phyloP scores from a whole-genome alignment of 2,888 invertebrate species.

The Acanthacorydalis orientalis region DNA sequence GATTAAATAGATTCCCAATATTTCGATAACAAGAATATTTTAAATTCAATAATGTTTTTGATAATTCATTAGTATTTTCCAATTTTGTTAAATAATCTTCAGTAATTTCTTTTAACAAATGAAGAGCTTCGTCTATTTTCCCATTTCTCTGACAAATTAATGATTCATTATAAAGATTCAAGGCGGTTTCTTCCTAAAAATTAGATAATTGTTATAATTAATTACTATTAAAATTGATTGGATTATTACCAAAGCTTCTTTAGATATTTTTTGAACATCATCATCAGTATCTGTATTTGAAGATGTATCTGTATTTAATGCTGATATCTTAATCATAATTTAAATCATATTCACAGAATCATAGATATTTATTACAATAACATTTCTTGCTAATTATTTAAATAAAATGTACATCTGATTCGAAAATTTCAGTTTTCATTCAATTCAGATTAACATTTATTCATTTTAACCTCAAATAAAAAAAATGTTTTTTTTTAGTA shows the following conservation, averaged over 20 bases:
- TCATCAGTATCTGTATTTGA: slow-evolving; percentile 32
- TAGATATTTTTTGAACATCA: slow-evolving; percentile 33
- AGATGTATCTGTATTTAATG: slow-evolving; percentile 36
- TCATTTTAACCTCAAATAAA: too few species aligned
- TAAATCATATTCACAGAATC: background rate
- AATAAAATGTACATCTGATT: background rate
- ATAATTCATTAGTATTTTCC: slow-evolving; percentile 32
- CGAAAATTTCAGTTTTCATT: too few species aligned
- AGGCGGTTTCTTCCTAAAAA: slow-evolving; percentile 56
- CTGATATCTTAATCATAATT: slow-evolving; percentile 32
- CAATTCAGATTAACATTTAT: too few species aligned
- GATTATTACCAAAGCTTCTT: slow-evolving; percentile 36
- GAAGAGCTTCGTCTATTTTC: slow-evolving; percentile 46
- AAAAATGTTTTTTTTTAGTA: too few species aligned
- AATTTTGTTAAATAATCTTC: slow-evolving; percentile 37
- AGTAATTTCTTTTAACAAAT: slow-evolving; percentile 44
- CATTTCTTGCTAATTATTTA: background rate
- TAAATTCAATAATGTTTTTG: slow-evolving; percentile 46
- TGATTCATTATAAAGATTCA: slow-evolving; percentile 63
- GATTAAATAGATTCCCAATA: slow-evolving; percentile 51
- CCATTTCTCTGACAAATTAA: slow-evolving; percentile 50
- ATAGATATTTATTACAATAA: background rate
- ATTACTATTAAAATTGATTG: background rate
- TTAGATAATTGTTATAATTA: slow-evolving; percentile 4
- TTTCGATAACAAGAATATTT: slow-evolving; percentile 76